phyloP scores from a whole-genome alignment of 2,797 vertebrate genomes.

The Coilia nasus region DNA sequence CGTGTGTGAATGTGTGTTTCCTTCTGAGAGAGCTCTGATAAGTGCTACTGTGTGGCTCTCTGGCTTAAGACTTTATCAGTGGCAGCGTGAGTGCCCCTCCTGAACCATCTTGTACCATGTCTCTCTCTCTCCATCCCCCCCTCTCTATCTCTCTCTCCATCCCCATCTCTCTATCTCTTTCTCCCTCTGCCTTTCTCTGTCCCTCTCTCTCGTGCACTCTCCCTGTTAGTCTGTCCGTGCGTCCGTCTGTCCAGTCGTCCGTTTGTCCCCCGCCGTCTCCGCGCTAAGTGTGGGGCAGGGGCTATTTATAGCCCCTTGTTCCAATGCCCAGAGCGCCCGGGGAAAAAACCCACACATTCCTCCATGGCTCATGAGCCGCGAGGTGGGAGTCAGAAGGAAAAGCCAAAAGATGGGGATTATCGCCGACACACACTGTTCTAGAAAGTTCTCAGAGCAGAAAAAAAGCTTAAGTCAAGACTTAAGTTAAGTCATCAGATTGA shows the following conservation, averaged over 20 bases:
- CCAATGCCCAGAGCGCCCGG: not conserved
- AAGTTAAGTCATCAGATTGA: not conserved
- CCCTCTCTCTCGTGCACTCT: too few relatives aligned
- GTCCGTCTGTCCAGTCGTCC: too few relatives aligned
- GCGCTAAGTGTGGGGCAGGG: not conserved
- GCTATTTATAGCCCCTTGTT: slow-evolving; percentile 34
- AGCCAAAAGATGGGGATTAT: slow-evolving; percentile 19
- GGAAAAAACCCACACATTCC: slow-evolving; percentile 25
- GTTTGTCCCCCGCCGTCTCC: too few relatives aligned
- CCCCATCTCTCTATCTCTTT: not conserved
- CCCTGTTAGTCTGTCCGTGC: too few relatives aligned
- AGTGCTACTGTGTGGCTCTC: not conserved
- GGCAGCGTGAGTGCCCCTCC: not conserved
- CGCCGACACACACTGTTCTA: slow-evolving; percentile 2
- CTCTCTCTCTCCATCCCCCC: not conserved
- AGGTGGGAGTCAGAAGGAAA: not conserved
- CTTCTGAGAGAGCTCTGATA: not conserved
- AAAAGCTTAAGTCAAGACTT: slow-evolving; percentile 20
- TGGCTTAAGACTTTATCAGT: not conserved
- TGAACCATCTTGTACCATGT: not conserved
- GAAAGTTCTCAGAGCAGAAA: not conserved
- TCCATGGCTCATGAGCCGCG: slow-evolving; percentile 25
- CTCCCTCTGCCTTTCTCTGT: not conserved
- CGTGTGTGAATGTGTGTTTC: not conserved
- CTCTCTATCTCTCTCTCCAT: not conserved